Conservation (phyloP, 2,888 invertebrate genomes). For the Cosmorhoe ocellata region DNA sequence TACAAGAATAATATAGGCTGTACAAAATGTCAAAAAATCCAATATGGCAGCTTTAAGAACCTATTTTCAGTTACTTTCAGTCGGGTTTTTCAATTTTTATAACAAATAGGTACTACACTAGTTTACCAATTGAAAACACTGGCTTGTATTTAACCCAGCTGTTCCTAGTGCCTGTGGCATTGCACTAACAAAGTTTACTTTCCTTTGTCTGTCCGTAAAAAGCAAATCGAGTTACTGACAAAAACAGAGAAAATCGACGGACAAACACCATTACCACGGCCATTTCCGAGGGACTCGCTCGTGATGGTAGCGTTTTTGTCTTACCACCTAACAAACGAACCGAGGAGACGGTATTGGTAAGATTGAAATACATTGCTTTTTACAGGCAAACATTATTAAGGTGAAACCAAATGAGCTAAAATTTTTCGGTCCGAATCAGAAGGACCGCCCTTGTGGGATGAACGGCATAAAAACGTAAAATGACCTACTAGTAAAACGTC, state of each 20-base stretch:
- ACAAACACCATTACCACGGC: slow-evolving; percentile 80
- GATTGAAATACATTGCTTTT: slow-evolving; percentile 40
- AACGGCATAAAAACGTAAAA: too few species aligned
- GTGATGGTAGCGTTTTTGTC: slow-evolving; percentile 75
- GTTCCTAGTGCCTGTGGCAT: not conserved
- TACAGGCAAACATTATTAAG: slow-evolving; percentile 3
- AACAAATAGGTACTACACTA: too few species aligned
- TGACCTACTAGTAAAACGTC: too few species aligned
- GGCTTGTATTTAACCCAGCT: not conserved
- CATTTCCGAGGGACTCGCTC: slow-evolving; percentile 74
- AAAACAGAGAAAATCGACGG: slow-evolving; percentile 80
- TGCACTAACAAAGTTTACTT: slow-evolving; percentile 74
- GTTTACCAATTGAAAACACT: too few species aligned
- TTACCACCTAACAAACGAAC: slow-evolving; percentile 28
- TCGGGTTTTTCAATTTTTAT: too few species aligned
- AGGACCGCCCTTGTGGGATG: too few species aligned
- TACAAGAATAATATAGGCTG: too few species aligned
- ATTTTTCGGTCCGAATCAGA: too few species aligned
- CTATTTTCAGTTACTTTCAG: too few species aligned
- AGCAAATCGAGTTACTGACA: slow-evolving; percentile 80
- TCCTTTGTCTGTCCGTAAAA: slow-evolving; percentile 71
- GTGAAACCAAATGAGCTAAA: too few species aligned
- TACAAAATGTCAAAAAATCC: too few species aligned
- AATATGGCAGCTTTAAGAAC: too few species aligned
- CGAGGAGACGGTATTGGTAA: not conserved